Evolutionary conservation across 2,797 vertebrate species (phyloP), one percentile per base, ranked within the genome.

Genomic region (Poeciliopsis infans): DNA sequence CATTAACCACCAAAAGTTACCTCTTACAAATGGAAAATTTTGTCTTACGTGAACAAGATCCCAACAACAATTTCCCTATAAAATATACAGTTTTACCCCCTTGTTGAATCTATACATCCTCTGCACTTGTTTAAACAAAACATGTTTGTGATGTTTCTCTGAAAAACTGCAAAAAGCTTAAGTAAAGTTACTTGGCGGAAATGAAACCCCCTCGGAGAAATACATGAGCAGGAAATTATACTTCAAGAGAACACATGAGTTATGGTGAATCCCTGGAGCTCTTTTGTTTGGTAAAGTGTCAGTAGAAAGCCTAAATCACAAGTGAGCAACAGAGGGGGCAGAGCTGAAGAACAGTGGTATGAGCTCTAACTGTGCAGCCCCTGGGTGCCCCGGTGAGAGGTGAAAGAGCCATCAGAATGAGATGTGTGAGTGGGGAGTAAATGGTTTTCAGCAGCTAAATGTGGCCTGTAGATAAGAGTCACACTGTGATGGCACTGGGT

Each of bases 321-420:
- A 76, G 87, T 73, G 87, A 88, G 88, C 83, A 76, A 90, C 77
- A 71, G 78, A 83, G 85, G 83, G 33, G 83, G 64, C 82, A 83
- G 86, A 89, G 86, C 83, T 90, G 86, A 76, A 85, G 88, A 72
- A 53, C 41, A 43, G 75, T 83, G 83, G 84, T 90, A 91, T 90
- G 88, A 93, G 83, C 87, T 88, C 93, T 91, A 93, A 88, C 90
- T 84, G 85, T 82, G 70, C 76, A 78, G 85, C 57, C 77, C 79
- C 77, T 12, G 77, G 88, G 90, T 89, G 74, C 92, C 91, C 92
- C 80, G n/a, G 88, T 83, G 91, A 89, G 92, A 92, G 86, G 81
- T 87, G 91, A 92, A 91, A 89, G 82, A 91, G 85, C 87, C 85
- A 85, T 82, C 88, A 90, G 88, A 89, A 79, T 31, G 79, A 90